These are phyloP conservation scores for Dioctria rufipes DNA, from an alignment of 2,888 invertebrate species.

Conservation along the genomic window DNA sequence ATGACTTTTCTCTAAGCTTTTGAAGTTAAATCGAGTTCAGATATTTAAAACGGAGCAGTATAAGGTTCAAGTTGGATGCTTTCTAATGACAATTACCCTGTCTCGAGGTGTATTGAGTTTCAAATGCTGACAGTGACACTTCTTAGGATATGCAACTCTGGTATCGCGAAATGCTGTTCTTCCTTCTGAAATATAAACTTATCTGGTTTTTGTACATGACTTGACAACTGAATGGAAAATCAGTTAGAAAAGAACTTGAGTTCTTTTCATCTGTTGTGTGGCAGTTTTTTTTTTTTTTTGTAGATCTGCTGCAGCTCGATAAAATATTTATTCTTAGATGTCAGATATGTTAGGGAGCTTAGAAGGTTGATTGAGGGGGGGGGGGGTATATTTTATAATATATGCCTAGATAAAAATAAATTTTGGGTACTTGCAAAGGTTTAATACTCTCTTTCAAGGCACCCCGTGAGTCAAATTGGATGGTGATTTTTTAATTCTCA, in stretches of 20 bases:
- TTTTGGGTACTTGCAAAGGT: no score
- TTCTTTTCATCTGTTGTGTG: neutral
- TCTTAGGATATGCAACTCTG: neutral
- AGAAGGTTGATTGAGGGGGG: neutral
- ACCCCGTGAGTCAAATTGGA: no score
- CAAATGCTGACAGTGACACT: neutral
- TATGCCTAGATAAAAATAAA: no score
- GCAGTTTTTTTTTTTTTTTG: neutral
- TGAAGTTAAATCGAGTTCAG: slow-evolving; percentile 4
- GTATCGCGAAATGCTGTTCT: neutral
- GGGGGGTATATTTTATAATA: no score
- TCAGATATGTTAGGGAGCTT: neutral
- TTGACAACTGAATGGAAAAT: neutral
- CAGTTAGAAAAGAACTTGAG: neutral
- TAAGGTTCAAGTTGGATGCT: neutral
- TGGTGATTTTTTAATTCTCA: no score
- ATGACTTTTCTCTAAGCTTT: neutral
- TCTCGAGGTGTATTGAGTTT: neutral
- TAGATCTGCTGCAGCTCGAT: neutral
- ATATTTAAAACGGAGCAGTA: neutral
- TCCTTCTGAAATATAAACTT: neutral
- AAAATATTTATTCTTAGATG: slow-evolving; percentile 3
- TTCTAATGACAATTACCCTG: slow-evolving; percentile 10
- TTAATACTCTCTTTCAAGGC: no score
- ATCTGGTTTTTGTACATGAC: neutral